These are phyloP conservation scores for Parasteatoda tepidariorum DNA, from an alignment of 1,140 invertebrate species.

Conservation along the genomic window DNA sequence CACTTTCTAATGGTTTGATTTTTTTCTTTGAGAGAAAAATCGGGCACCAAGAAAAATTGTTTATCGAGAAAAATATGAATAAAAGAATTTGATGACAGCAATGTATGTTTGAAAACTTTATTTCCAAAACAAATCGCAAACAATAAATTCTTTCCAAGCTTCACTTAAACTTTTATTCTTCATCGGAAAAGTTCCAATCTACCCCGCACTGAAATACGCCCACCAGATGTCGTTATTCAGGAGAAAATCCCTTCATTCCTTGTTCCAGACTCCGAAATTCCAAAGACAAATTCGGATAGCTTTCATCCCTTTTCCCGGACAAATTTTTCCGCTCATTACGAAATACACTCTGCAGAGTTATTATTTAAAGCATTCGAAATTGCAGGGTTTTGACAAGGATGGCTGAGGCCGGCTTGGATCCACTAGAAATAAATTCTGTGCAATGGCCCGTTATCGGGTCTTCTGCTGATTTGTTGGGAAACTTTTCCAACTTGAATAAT, in stretches of 20 bases:
- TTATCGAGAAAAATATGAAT: no score
- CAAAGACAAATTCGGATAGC: not conserved
- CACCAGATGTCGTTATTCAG: not conserved
- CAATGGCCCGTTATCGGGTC: slow-evolving; percentile 49
- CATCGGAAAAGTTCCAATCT: no score
- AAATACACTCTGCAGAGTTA: not conserved
- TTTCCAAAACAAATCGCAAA: no score
- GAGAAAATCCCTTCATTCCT: not conserved
- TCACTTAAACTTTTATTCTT: no score
- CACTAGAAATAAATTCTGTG: slow-evolving; percentile 4
- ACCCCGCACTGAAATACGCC: no score
- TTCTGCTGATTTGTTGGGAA: slow-evolving; percentile 29
- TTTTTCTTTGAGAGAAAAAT: no score
- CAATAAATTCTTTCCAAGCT: no score
- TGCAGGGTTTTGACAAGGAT: not conserved
- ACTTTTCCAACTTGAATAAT: slow-evolving; percentile 21
- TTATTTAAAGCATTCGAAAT: not conserved
- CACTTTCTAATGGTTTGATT: no score
- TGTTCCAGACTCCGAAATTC: not conserved
- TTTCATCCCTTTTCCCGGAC: not conserved
- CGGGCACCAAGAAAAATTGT: no score
- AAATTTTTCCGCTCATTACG: not conserved
- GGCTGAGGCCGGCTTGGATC: not conserved
- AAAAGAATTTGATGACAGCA: no score
- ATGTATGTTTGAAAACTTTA: no score